Percentiles rank a stretch among this genome's conserved stretches.
These are phyloP conservation scores for Hippocampus kuda DNA, from an alignment of 2,797 vertebrate species.

Conservation along the genomic window DNA sequence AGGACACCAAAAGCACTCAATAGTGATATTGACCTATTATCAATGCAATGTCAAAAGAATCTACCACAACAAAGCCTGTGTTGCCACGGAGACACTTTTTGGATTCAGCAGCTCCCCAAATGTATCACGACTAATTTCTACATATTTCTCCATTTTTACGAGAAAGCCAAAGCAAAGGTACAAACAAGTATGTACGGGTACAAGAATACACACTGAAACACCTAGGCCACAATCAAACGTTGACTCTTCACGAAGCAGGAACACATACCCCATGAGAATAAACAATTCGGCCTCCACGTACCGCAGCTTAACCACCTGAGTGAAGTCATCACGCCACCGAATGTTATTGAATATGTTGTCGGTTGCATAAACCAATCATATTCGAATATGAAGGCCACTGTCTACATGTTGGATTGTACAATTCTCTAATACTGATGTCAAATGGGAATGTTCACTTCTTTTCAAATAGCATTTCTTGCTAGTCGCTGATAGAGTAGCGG, in stretches of 20 bases:
- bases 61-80: neutral
- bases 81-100: conserved; percentile 16
- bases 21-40: neutral
- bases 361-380: neutral
- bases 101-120: conserved; percentile 21
- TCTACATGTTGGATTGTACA: neutral
- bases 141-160: neutral
- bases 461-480: neutral
- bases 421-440: neutral
- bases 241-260: conserved; percentile 37
- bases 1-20: neutral
- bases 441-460: neutral
- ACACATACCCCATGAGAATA: conserved; percentile 10
- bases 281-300: conserved; percentile 11
- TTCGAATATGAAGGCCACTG: neutral
- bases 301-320: conserved; percentile 22
- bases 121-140: neutral
- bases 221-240: conserved; percentile 54
- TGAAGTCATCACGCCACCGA: conserved; percentile 42
- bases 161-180: conserved; percentile 49
- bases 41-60: neutral
- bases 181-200: conserved; percentile 34
- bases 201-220: conserved; percentile 46
- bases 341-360: neutral
- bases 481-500: neutral